Evolutionary conservation across 64 coral and sea anemone genomes (phyloP), one percentile per base, ranked within the genome.

Genomic region (Platygyra sinensis): DNA sequence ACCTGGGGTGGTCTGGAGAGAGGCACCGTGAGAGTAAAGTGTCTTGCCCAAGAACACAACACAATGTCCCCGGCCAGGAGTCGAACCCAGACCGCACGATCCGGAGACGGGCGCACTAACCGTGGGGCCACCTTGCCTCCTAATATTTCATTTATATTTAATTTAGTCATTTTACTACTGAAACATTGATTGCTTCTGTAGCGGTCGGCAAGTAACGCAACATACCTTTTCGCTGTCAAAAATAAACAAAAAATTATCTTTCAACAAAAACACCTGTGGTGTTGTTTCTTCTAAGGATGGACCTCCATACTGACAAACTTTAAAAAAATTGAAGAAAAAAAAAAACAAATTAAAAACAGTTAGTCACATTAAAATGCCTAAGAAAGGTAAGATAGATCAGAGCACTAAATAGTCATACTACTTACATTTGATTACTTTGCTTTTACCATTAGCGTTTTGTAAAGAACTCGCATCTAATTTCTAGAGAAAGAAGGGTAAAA

Each of bases 201-300:
- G 54, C 10, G 15, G 9, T 24, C 22, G n/a, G 24, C 22, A 27
- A 11, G 22, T 27, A 29, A 69, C n/a, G 65, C 8, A n/a, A 36
- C 15, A n/a, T 83, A 83, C 80, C 60, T 83, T 65, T 30, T 83
- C 80, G 28, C 30, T 63, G n/a, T 83, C 33, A 32, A 83, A 83
- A 38, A 83, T 60, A 65, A 83, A 83, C 18, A 83, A 64, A 33
- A 83, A 83, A 30, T 83, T 83, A 60, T 83, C 80, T 39, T 83
- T 83, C 16, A 83, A 18, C 3, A 83, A 18, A 65, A 83, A 83
- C 15, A 83, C 32, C 64, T 65, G 59, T 9, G 80, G 31, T 18
- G 57, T 24, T 19, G 80, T 83, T 67, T 65, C 80, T 19, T 64
- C 59, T 65, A 62, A 83, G 24, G 59, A 65, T 15, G 17, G 29